These are phyloP conservation scores for Trididemnum clinides DNA, from an alignment of 23 tunicate genomes.

Conservation along the genomic window DNA sequence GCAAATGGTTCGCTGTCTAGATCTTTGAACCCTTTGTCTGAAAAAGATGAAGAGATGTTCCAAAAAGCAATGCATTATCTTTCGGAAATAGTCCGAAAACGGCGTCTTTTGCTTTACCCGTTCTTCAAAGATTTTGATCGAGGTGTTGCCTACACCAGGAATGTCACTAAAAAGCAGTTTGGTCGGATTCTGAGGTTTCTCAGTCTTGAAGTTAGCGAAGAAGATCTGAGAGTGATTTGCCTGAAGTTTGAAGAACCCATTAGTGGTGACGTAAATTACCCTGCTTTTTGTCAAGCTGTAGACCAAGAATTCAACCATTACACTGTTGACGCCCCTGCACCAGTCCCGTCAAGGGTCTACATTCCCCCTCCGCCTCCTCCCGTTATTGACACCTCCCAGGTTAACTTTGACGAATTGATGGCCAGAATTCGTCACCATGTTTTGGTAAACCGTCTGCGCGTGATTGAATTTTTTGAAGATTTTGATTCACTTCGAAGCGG, in stretches of 20 bases:
- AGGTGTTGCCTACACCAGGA: constrained; percentile 84
- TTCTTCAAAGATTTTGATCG: constrained; percentile 92
- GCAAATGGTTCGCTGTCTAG: constrained; percentile 85
- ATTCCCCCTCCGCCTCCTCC: constrained; percentile 58
- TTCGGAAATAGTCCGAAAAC: constrained; percentile 62
- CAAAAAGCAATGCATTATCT: constrained; percentile 42
- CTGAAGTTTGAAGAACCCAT: constrained; percentile 83
- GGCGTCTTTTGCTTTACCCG: constrained; percentile 75
- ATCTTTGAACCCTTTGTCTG: constrained; percentile 25
- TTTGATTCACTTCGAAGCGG: constrained; percentile 84
- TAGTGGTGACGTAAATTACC: constrained; percentile 88
- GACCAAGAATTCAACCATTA: constrained; percentile 88
- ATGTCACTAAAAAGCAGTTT: constrained; percentile 88
- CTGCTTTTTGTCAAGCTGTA: constrained; percentile 93
- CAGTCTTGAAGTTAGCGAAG: constrained; percentile 47
- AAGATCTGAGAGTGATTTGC: constrained; percentile 60
- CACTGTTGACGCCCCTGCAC: constrained; percentile 67
- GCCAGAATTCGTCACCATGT: constrained; percentile 73
- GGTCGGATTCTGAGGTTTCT: constrained; percentile 70
- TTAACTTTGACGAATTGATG: constrained; percentile 58
- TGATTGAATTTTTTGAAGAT: constrained; percentile 82
- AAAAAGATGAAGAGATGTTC: constrained; percentile 56
- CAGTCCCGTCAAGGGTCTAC: constrained; percentile 54
- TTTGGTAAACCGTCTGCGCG: constrained; percentile 62
- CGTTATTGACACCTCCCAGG: constrained; percentile 55